These are phyloP conservation scores for Taxidea taxus DNA, from an alignment of 2,113 vertebrate genomes.

Conservation along the genomic window DNA sequence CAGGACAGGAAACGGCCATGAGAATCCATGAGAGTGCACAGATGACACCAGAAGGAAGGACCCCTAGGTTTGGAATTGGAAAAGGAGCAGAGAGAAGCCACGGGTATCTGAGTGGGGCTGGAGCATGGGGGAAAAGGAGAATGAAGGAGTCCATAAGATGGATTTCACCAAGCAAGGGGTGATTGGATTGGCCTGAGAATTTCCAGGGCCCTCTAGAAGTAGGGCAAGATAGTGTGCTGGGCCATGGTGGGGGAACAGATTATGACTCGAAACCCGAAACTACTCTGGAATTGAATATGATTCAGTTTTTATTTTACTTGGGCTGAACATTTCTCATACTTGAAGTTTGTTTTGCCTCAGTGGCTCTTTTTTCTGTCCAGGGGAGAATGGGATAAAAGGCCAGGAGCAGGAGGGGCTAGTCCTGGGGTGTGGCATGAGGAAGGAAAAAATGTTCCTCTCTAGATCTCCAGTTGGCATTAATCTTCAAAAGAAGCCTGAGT, in stretches of 20 bases:
- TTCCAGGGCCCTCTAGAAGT: not conserved
- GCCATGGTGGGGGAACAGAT: not conserved
- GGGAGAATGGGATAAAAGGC: not conserved
- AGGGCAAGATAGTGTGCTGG: not conserved
- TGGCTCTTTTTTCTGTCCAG: not conserved
- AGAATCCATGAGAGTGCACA: not conserved
- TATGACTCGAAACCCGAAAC: conserved; percentile 22
- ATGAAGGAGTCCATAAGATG: not conserved
- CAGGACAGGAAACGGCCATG: not conserved
- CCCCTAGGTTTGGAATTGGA: not conserved
- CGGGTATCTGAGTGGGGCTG: not conserved
- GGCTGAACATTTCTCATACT: conserved; percentile 24
- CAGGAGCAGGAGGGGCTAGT: not conserved
- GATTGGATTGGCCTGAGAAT: not conserved
- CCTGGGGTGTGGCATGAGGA: not conserved
- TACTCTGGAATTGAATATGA: conserved; percentile 38
- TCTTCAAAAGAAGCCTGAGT: not conserved
- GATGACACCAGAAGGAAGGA: not conserved
- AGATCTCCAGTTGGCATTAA: not conserved
- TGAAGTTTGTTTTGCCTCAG: not conserved
- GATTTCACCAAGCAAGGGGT: not conserved
- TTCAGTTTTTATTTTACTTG: conserved; percentile 53
- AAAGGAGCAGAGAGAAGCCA: not conserved
- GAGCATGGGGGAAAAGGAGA: not conserved
- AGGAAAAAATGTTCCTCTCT: not conserved